Base-by-base conservation (phyloP, 1,140 invertebrate species). In the Lucilia sericata region DNA sequence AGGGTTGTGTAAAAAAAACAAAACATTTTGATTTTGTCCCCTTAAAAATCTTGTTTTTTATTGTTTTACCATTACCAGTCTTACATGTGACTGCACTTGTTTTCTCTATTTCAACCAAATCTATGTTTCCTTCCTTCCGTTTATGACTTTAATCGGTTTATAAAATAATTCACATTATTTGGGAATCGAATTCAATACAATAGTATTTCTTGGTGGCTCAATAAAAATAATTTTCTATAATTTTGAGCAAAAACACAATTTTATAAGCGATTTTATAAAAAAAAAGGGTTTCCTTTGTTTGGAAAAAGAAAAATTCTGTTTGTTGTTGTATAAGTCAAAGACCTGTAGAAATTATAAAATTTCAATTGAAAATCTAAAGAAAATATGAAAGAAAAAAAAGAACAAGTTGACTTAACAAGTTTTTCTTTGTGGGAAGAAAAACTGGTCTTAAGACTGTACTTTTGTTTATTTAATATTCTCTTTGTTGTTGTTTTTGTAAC, bases 91-190 rank as follows among this genome's bases (percentile, higher is more conserved):
- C 25, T 76, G 14, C 30, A 76, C 74, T 76, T 76, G 74, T 76
- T 42, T 21, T 19, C 34, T 2, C 5, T 55, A 76, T 74, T 74
- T 74, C 25, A 30, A 14, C 12, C 12, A 76, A 76, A 76, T 30
- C 30, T 76, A n/a, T 76, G 30, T 76, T 76, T 76, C 74, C 74
- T 76, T 76, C 74, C 74, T 76, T 76, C 74, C 74, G 74, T 76
- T 76, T 42, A 34, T 17, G 13, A 30, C 14, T 36, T 42, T 76
- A 76, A 76, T 36, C 74, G 74, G 9, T 36, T 76, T 76, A 76
- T 10, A 30, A 34, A 76, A 76, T 8, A 42, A 42, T 42, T 42
- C 42, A 42, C 42, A 30, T 42, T 42, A 10, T 42, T 8, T 42
- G 10, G 42, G 7, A 42, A 42, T 42, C 42, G 42, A 36, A 36